phyloP scores from a whole-genome alignment of 2,888 invertebrate genomes.

The Vandiemenella viatica region DNA sequence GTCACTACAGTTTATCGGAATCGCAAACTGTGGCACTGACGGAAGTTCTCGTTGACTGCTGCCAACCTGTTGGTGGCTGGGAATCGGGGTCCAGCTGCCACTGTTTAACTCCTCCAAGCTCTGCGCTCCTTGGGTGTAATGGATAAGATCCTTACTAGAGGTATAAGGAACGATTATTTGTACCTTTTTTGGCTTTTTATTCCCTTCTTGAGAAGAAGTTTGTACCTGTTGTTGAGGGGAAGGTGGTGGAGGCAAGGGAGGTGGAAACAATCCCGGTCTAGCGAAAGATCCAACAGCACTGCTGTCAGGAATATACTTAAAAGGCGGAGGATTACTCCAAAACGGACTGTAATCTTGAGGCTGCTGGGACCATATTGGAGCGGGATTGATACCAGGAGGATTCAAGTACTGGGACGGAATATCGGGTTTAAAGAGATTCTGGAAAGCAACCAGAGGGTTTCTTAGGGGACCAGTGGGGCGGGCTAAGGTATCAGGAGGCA shows the following conservation, averaged over 20 bases:
- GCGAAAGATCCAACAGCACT: slow-evolving; percentile 8
- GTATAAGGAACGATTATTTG: slow-evolving; percentile 74
- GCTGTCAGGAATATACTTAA: too few relatives aligned
- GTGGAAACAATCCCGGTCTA: slow-evolving; percentile 15
- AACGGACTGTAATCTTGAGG: too few relatives aligned
- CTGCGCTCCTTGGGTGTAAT: slow-evolving; percentile 25
- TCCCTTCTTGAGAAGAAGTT: too few relatives aligned
- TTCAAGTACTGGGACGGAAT: background rate
- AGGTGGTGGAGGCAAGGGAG: slow-evolving; percentile 10
- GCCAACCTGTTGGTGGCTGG: too few relatives aligned
- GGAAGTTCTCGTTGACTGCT: too few relatives aligned
- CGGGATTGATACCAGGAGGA: background rate
- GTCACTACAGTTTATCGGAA: slow-evolving; percentile 21
- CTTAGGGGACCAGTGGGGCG: background rate
- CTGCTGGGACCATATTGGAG: background rate
- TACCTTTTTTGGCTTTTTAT: slow-evolving; percentile 46
- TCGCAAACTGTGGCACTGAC: slow-evolving; percentile 17
- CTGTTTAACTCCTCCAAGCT: slow-evolving; percentile 20
- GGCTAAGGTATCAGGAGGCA: too few relatives aligned
- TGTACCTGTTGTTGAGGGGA: too few relatives aligned
- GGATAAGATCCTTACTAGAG: slow-evolving; percentile 39
- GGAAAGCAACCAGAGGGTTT: background rate
- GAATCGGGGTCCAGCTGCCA: too few relatives aligned
- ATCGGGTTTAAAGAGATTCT: background rate
- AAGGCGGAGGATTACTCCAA: slow-evolving; percentile 2